Percentiles rank a stretch among this genome's conserved stretches.
Conservation (phyloP, 2,797 vertebrate species). For the Gymnodraco acuticeps region DNA sequence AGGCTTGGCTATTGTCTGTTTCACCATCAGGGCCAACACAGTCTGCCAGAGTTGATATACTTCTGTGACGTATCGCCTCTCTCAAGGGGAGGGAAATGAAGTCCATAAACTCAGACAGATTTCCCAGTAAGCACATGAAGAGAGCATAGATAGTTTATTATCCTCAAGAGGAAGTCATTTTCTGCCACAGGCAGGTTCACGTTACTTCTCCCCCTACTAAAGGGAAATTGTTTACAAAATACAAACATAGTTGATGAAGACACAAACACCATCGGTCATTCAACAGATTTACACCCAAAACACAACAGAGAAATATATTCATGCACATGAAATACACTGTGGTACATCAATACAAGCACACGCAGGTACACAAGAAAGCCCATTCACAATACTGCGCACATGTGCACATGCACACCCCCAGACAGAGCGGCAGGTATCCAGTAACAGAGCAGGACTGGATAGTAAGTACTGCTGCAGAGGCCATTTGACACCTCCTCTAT, state of each 20-base stretch:
- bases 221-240: slow-evolving; percentile 2
- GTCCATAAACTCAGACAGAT: slow-evolving; percentile 65
- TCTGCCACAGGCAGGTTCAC: slow-evolving; percentile 15
- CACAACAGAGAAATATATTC: slow-evolving; percentile 13
- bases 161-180: slow-evolving; percentile 25
- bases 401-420: slow-evolving; percentile 28
- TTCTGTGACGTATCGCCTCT: slow-evolving; percentile 50
- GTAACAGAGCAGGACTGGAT: slow-evolving; percentile 52
- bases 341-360: slow-evolving; percentile 22
- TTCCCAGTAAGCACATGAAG: slow-evolving; percentile 68
- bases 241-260: slow-evolving; percentile 1
- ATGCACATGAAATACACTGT: slow-evolving; percentile 10
- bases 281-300: not conserved
- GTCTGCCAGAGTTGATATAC: slow-evolving; percentile 55
- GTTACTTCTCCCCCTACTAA: not conserved
- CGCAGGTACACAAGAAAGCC: slow-evolving; percentile 6
- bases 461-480: slow-evolving; percentile 74
- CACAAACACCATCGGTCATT: not conserved
- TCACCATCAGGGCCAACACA: slow-evolving; percentile 49
- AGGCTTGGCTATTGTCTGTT: slow-evolving; percentile 70
- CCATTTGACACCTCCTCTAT: slow-evolving; percentile 69
- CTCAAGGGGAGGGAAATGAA: slow-evolving; percentile 51
- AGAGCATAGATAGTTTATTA: slow-evolving; percentile 36
- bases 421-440: slow-evolving; percentile 52
- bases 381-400: not conserved